Percentiles rank a stretch among this genome's conserved stretches.
Conservation (phyloP, 2,797 vertebrate species). For the Coendou prehensilis region DNA sequence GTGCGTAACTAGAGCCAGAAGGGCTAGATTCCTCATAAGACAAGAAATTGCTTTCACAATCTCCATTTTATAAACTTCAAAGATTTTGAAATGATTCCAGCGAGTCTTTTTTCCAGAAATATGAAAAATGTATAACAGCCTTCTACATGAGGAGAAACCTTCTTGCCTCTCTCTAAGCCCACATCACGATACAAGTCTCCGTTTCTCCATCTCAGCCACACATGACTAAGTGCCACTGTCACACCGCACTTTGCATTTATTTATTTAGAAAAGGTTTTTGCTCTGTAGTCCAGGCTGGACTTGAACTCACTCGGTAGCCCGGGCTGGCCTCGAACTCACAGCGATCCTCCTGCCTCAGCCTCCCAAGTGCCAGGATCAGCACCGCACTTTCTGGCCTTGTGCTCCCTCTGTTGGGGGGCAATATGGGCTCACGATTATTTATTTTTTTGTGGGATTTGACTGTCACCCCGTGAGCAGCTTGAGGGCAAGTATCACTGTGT, state of each 20-base stretch:
- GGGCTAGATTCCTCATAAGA: neutral
- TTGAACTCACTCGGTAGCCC: neutral
- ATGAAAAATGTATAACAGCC: neutral
- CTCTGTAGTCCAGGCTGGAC: neutral
- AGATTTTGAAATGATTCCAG: constrained; percentile 67
- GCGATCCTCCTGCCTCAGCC: neutral
- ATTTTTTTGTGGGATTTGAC: neutral
- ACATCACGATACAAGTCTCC: neutral
- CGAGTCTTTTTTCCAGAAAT: neutral
- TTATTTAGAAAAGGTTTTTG: neutral
- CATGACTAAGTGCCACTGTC: neutral
- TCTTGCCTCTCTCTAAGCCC: constrained; percentile 13
- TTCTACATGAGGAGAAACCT: neutral
- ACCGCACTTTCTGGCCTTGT: too few relatives aligned
- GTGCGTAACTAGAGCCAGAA: constrained; percentile 65
- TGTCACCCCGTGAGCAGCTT: neutral
- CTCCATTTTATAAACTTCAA: constrained; percentile 74
- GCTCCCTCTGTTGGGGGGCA: neutral
- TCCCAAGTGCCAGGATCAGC: neutral
- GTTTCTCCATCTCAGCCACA: constrained; percentile 34
- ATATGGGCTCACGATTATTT: neutral
- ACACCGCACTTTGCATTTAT: neutral
- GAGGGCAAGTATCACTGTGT: neutral
- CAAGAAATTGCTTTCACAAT: constrained; percentile 67
- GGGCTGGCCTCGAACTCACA: neutral